Conservation (phyloP, 2,888 invertebrate genomes). For the Apamea anceps region DNA sequence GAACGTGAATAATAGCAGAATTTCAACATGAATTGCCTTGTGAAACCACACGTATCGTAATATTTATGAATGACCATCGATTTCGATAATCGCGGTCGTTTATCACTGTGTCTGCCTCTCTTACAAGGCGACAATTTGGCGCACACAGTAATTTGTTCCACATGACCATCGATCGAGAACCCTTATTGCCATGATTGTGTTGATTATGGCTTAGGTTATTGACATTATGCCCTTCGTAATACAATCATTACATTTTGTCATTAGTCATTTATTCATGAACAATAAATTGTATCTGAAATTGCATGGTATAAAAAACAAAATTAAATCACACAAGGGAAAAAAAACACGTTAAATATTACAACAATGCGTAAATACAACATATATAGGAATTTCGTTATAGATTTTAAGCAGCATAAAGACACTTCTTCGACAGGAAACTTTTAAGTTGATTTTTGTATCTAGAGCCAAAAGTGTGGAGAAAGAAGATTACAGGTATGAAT, state of each 20-base stretch:
- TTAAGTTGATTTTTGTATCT: too few relatives aligned
- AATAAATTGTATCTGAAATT: too few relatives aligned
- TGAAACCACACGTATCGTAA: background rate
- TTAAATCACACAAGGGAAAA: too few relatives aligned
- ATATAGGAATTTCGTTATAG: too few relatives aligned
- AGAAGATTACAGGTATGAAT: too few relatives aligned
- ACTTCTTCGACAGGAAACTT: too few relatives aligned
- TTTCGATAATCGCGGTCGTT: background rate
- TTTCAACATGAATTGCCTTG: background rate
- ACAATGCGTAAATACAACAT: too few relatives aligned
- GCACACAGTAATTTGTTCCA: constrained; percentile 67
- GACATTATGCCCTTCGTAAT: constrained; percentile 31
- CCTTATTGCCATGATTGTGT: constrained; percentile 59
- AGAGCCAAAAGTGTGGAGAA: background rate
- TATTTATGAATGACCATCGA: background rate
- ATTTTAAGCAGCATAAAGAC: too few relatives aligned
- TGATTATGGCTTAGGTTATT: constrained; percentile 63
- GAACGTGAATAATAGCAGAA: background rate
- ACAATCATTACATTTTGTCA: constrained; percentile 19
- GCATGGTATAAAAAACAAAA: too few relatives aligned
- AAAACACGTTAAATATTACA: too few relatives aligned
- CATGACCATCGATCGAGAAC: constrained; percentile 65
- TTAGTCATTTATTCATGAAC: too few relatives aligned
- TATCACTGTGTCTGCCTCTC: background rate
- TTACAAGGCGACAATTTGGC: constrained; percentile 69